These are phyloP conservation scores for Chionomys nivalis DNA, from an alignment of 2,113 vertebrate genomes.

Conservation along the genomic window DNA sequence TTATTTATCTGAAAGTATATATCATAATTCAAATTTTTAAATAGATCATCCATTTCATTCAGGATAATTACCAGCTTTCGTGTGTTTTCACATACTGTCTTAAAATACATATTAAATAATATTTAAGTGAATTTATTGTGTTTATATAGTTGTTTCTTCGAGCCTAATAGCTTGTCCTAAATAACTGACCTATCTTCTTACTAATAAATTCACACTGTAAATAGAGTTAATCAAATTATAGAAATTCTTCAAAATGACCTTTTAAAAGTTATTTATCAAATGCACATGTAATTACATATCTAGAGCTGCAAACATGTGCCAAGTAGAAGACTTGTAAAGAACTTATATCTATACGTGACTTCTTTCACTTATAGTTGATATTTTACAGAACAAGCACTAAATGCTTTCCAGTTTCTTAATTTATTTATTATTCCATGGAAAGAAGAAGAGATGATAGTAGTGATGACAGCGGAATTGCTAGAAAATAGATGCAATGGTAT, in stretches of 20 bases:
- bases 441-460: not conserved
- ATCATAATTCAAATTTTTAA: not conserved
- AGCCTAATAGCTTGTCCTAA: constrained; percentile 43
- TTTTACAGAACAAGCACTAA: not conserved
- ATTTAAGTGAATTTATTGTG: constrained; percentile 52
- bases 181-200: constrained; percentile 41
- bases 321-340: not conserved
- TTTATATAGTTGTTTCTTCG: constrained; percentile 30
- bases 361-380: not conserved
- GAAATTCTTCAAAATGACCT: constrained; percentile 52
- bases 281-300: constrained; percentile 19
- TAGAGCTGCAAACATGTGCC: constrained; percentile 4
- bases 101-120: constrained; percentile 32
- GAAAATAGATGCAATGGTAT: not conserved
- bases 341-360: constrained; percentile 1
- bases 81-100: not conserved
- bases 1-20: constrained; percentile 1
- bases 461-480: not conserved
- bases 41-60: not conserved
- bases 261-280: constrained; percentile 55
- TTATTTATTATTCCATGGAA: constrained; percentile 36
- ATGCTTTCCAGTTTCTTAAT: constrained; percentile 21
- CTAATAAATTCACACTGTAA: constrained; percentile 47
- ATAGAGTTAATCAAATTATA: constrained; percentile 38
- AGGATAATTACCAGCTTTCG: not conserved